Evolutionary conservation across 2,113 vertebrate species (phyloP).

Genomic region (Struthidea cinerea): DNA sequence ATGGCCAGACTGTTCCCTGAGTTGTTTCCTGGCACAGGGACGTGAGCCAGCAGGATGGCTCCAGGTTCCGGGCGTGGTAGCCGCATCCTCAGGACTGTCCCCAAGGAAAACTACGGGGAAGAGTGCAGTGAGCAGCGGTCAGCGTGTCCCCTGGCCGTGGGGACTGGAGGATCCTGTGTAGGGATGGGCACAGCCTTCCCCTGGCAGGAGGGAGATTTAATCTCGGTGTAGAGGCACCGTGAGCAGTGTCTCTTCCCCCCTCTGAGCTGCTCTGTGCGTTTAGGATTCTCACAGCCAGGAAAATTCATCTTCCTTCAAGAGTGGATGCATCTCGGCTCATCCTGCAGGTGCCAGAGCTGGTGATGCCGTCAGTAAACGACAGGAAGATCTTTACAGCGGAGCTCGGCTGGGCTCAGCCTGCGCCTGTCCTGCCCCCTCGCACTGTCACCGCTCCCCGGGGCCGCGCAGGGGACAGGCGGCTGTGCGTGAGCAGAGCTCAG

Average conservation of each 20-base stretch:
- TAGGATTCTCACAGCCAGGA: neutral
- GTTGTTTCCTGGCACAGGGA: neutral
- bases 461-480: neutral
- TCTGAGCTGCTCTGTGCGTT: neutral
- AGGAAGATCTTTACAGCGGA: neutral
- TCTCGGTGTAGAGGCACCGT: rapidly evolving
- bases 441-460: rapidly evolving
- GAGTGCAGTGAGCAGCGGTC: rapidly evolving
- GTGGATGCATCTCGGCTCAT: neutral
- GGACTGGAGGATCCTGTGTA: neutral
- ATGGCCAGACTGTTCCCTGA: rapidly evolving
- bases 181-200: neutral
- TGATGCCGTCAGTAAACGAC: neutral
- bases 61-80: neutral
- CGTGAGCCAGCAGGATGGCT: rapidly evolving
- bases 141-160: rapidly evolving
- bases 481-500: neutral
- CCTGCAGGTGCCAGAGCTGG: neutral
- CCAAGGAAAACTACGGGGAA: neutral
- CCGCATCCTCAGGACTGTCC: rapidly evolving
- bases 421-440: rapidly evolving
- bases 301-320: neutral
- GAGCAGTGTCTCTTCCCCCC: neutral
- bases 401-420: neutral
- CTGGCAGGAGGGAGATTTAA: neutral